Percentiles rank a stretch among this genome's conserved stretches.
Conservation (phyloP, 1,140 invertebrate species). For the Lepidotrigona ventralis region DNA sequence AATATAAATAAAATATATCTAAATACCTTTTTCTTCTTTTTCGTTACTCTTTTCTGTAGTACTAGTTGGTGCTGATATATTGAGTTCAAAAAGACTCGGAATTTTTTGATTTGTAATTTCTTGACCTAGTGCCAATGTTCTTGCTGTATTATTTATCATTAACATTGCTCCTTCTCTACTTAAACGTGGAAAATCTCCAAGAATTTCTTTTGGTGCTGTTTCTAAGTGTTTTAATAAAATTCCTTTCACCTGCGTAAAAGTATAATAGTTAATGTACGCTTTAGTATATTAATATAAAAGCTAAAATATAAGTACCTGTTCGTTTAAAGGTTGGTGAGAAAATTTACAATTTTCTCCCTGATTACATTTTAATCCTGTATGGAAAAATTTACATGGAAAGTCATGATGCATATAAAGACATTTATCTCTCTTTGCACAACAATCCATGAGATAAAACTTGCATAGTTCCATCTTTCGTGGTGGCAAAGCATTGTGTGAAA, state of each 20-base stretch:
- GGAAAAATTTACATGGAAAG: conserved; percentile 98
- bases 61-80: conserved; percentile 65
- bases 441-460: conserved; percentile 98
- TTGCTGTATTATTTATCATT: conserved; percentile 86
- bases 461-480: conserved; percentile 96
- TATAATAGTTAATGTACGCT: neutral
- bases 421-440: conserved; percentile 96
- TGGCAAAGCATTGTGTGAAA: conserved; percentile 91
- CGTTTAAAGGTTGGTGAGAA: conserved; percentile 91
- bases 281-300: conserved; percentile 30
- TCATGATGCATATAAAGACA: conserved; percentile 98
- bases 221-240: conserved; percentile 89
- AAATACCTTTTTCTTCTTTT: conserved; percentile 73
- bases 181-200: conserved; percentile 91
- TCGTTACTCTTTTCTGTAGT: conserved; percentile 62
- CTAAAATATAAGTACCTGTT: conserved; percentile 76
- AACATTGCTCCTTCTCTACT: conserved; percentile 87
- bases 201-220: conserved; percentile 93
- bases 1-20: conserved; percentile 22
- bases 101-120: conserved; percentile 74
- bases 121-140: conserved; percentile 81
- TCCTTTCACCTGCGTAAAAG: conserved; percentile 71
- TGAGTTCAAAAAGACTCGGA: conserved; percentile 77
- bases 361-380: conserved; percentile 93
- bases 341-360: conserved; percentile 94